Evolutionary conservation across 2,113 vertebrate genomes (phyloP), one percentile per base, ranked within the genome.

Genomic region (Psephotus haematonotus): DNA sequence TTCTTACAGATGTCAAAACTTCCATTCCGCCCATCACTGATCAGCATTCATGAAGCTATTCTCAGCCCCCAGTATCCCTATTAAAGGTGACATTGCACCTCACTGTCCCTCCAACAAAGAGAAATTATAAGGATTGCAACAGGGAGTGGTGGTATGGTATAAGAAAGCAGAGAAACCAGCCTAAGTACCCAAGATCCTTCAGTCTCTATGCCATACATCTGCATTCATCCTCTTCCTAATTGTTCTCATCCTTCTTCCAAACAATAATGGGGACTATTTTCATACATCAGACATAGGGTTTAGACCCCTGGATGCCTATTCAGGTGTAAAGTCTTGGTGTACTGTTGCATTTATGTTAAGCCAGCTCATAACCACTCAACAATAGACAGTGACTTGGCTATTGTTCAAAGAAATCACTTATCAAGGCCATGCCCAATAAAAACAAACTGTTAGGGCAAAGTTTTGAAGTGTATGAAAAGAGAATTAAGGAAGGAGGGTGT

Each of bases 381-480:
- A 89, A 95, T 85, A 69, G 62, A n/a, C 67, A 17, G 7, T 43
- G 44, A 88, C 86, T 84, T 95, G 95, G 94, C 89, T 67, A 7
- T 69, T 84, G 83, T 92, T 95, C 89, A 93, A 92, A 95, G 86
- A 92, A 95, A 78, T 89, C 77, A 60, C 84, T 94, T 92, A 94
- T 78, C 93, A 65, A 75, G 76, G 86, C 88, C 47, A 52, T 50
- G 46, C 49, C 77, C 68, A 78, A 65, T 50, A 84, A 88, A 95
- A 96, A 37, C 72, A 90, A 92, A 91, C 77, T 33, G 46, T 46
- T 88, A 88, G 33, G 19, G 57, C 65, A 55, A 76, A 87, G 92
- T 96, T 94, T 81, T 78, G 84, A 78, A 90, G 55, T 3, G 23
- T 20, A 33, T 75, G 82, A 91, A 87, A 81, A 70, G 44, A 92